phyloP scores from a whole-genome alignment of 2,797 vertebrate species.

The Sebastes iracundus region DNA sequence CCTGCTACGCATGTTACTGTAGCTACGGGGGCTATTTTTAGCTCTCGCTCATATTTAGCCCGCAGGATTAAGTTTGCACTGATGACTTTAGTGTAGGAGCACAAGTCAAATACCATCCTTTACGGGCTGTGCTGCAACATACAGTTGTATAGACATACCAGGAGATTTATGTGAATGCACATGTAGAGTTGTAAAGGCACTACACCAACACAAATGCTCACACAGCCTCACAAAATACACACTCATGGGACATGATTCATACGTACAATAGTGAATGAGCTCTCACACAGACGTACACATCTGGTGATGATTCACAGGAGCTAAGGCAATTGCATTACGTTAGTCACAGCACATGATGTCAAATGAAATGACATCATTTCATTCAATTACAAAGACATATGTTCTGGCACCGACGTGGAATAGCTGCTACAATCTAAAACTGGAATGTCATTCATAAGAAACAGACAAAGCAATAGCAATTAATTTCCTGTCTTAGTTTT shows the following conservation, averaged over 20 bases:
- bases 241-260: slow-evolving; percentile 4
- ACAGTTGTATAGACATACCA: background rate
- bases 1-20: slow-evolving; percentile 30
- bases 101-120: slow-evolving; percentile 14
- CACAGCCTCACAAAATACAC: background rate
- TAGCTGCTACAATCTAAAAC: background rate
- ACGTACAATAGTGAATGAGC: background rate
- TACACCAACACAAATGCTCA: background rate
- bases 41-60: slow-evolving; percentile 51
- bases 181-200: background rate
- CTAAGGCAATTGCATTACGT: slow-evolving; percentile 15
- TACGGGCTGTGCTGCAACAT: background rate
- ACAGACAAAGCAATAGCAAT: background rate
- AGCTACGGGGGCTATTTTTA: slow-evolving; percentile 66
- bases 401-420: background rate
- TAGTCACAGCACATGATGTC: slow-evolving; percentile 39
- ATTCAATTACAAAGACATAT: slow-evolving; percentile 19
- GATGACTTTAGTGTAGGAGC: slow-evolving; percentile 48
- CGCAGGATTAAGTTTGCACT: slow-evolving; percentile 56
- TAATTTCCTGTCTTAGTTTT: background rate
- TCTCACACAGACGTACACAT: slow-evolving; percentile 1
- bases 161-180: background rate
- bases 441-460: background rate
- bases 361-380: slow-evolving; percentile 32
- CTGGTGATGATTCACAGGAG: slow-evolving; percentile 43